phyloP scores from a whole-genome alignment of 1,140 invertebrate species.

The Oryctes rhinoceros region DNA sequence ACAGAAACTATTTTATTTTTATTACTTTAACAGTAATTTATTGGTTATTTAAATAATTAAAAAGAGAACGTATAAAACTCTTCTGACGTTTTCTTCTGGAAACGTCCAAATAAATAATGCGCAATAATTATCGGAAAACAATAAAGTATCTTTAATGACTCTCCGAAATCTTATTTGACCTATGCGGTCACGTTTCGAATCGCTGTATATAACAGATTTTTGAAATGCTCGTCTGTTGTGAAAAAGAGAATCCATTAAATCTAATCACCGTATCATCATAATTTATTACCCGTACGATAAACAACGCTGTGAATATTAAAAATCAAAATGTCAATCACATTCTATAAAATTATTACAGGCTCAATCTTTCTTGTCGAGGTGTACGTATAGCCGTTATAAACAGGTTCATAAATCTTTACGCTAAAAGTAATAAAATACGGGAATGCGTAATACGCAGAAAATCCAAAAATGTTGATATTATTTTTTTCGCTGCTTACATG shows the following conservation, averaged over 20 bases:
- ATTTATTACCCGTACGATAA: constrained; percentile 26
- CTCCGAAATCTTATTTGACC: background rate
- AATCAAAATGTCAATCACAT: constrained; percentile 34
- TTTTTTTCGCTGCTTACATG: background rate
- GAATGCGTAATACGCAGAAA: background rate
- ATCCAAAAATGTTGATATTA: constrained; percentile 13
- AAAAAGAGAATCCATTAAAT: constrained; percentile 19
- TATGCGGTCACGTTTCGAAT: background rate
- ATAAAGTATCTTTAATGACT: constrained; percentile 20
- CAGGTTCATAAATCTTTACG: constrained; percentile 31
- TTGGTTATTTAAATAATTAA: no score
- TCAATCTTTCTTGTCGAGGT: background rate
- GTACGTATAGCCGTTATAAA: constrained; percentile 7
- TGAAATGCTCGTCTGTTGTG: background rate
- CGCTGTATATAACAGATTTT: background rate
- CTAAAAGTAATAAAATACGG: constrained; percentile 22
- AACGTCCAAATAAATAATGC: background rate
- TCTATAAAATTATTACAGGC: constrained; percentile 15
- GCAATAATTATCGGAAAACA: constrained; percentile 9
- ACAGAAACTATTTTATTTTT: no score
- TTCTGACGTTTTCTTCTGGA: no score
- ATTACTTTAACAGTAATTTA: no score
- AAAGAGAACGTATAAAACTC: no score
- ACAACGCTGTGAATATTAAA: constrained; percentile 25
- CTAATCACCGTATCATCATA: constrained; percentile 2